Evolutionary conservation across 1,140 invertebrate genomes (phyloP).

Genomic region (Limonius californicus): DNA sequence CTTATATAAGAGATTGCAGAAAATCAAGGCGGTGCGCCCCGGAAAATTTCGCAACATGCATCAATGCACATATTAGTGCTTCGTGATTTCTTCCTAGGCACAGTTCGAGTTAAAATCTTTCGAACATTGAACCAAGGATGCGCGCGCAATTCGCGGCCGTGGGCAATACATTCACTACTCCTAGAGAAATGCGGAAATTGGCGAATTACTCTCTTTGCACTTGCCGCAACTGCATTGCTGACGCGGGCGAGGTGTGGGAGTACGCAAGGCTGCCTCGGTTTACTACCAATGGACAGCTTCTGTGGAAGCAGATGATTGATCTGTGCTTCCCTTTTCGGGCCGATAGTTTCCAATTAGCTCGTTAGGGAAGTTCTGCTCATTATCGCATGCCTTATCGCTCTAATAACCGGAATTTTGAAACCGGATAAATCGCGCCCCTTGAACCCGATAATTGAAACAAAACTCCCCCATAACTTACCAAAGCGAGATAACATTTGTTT

Average conservation of each 20-base stretch:
- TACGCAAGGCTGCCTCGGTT: slow-evolving; percentile 16
- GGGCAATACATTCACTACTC: slow-evolving; percentile 2
- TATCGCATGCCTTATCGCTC: too few species aligned
- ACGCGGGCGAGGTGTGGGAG: slow-evolving; percentile 23
- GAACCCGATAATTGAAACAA: too few species aligned
- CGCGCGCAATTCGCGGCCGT: background rate
- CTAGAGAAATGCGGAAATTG: slow-evolving; percentile 27
- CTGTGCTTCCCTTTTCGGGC: too few species aligned
- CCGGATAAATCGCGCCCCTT: too few species aligned
- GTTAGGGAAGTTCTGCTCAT: too few species aligned
- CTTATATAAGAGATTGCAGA: slow-evolving; percentile 1
- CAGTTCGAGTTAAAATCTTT: background rate
- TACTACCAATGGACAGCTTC: too few species aligned
- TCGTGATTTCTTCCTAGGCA: background rate
- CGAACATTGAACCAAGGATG: slow-evolving; percentile 2
- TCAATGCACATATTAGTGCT: background rate
- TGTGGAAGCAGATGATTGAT: too few species aligned
- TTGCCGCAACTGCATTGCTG: slow-evolving; percentile 23
- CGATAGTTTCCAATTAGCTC: too few species aligned
- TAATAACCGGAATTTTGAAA: too few species aligned
- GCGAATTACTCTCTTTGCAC: slow-evolving; percentile 18
- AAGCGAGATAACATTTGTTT: too few species aligned
- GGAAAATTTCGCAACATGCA: slow-evolving; percentile 6
- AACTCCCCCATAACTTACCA: too few species aligned
- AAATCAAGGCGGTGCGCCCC: background rate